phyloP scores from a whole-genome alignment of 2,797 vertebrate genomes.

The Rachycentron canadum region DNA sequence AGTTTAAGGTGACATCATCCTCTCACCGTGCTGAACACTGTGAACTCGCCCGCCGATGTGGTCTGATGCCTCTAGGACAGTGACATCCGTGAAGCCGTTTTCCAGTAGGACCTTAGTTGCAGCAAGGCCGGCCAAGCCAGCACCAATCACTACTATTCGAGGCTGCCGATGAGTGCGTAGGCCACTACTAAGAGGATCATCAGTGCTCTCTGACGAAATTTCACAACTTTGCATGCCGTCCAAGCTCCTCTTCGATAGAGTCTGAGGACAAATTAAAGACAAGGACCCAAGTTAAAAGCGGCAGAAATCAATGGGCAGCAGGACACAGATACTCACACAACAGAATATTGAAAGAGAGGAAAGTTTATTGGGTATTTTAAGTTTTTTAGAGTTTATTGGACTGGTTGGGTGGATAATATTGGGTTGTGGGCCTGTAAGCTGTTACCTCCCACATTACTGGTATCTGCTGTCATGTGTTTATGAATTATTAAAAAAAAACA shows the following conservation, averaged over 20 bases:
- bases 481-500: too few species aligned
- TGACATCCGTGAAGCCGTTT: slow-evolving; percentile 97
- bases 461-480: neutral
- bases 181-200: slow-evolving; percentile 99
- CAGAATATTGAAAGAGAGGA: too few species aligned
- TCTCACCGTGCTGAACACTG: slow-evolving; percentile 93
- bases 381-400: neutral
- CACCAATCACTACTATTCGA: slow-evolving; percentile 98
- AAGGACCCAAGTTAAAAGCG: slow-evolving; percentile 22
- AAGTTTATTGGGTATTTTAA: too few species aligned
- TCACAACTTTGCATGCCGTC: slow-evolving; percentile 99
- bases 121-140: slow-evolving; percentile 96
- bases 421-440: neutral
- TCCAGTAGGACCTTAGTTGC: slow-evolving; percentile 93
- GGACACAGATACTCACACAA: neutral
- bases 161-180: slow-evolving; percentile 94
- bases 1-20: neutral
- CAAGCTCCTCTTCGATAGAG: slow-evolving; percentile 94
- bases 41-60: slow-evolving; percentile 96
- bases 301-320: neutral
- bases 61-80: slow-evolving; percentile 95
- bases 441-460: neutral
- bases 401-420: neutral
- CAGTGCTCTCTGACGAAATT: slow-evolving; percentile 99
- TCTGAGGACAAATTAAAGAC: slow-evolving; percentile 77